Evolutionary conservation across 2,888 invertebrate genomes (phyloP).

Genomic region (Acanthosepion lycidas): DNA sequence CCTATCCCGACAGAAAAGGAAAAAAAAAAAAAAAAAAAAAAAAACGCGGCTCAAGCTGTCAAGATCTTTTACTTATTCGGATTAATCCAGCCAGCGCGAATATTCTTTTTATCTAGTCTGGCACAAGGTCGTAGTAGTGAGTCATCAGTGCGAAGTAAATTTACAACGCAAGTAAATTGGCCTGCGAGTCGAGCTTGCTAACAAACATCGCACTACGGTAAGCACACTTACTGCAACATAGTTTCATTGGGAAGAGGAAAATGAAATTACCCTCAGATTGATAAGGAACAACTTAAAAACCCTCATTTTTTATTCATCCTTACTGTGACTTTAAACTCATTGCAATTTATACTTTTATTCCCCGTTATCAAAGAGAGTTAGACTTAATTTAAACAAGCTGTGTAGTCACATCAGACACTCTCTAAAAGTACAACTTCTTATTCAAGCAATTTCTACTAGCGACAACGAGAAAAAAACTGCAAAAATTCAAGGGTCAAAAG

Average conservation of each 20-base stretch:
- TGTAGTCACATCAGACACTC: too few relatives aligned
- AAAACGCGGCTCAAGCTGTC: too few relatives aligned
- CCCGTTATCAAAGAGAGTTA: too few relatives aligned
- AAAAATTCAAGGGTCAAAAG: conserved; percentile 36
- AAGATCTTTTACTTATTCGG: too few relatives aligned
- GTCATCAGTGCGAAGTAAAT: background rate
- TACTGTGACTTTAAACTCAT: too few relatives aligned
- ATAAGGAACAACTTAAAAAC: background rate
- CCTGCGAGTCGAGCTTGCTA: too few relatives aligned
- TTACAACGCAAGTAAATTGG: too few relatives aligned
- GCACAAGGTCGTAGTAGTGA: background rate
- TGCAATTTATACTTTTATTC: too few relatives aligned
- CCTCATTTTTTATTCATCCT: background rate
- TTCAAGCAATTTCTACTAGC: background rate
- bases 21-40: too few relatives aligned
- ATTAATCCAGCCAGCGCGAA: background rate
- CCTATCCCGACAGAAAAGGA: too few relatives aligned
- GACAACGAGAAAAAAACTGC: background rate
- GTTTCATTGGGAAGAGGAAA: background rate
- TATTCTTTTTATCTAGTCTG: background rate
- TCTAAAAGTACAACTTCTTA: too few relatives aligned
- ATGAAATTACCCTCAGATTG: background rate
- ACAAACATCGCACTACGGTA: background rate
- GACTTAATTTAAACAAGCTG: too few relatives aligned
- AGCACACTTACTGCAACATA: background rate